A percentile compares a stretch with the other conserved stretches of the same genome.
These are phyloP conservation scores for Herminia tarsipennalis DNA, from an alignment of 2,888 invertebrate species.

Conservation along the genomic window DNA sequence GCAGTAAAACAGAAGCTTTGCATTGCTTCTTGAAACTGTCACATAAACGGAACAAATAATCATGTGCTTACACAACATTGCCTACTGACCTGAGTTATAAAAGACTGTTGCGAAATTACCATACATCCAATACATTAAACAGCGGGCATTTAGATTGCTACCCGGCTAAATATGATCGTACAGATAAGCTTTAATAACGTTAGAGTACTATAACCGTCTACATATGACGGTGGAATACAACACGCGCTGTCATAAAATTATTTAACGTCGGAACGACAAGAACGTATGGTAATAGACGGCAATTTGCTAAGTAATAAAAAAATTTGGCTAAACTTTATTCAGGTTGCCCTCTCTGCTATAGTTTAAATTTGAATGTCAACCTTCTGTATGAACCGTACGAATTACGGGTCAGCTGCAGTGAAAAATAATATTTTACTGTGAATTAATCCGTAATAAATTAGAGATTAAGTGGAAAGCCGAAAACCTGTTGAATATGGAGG, in stretches of 20 bases:
- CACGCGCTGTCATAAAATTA: constrained; percentile 13
- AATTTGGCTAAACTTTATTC: neutral
- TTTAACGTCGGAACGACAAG: constrained; percentile 5
- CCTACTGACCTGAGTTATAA: constrained; percentile 43
- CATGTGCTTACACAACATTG: constrained; percentile 41
- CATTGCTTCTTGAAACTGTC: constrained; percentile 35
- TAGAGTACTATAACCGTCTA: constrained; percentile 7
- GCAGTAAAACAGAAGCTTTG: constrained; percentile 20
- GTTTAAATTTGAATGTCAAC: too few species aligned
- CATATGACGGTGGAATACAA: constrained; percentile 5
- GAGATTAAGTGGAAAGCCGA: constrained; percentile 2
- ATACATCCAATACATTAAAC: constrained; percentile 15
- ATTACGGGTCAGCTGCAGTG: too few species aligned
- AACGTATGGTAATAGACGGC: constrained; percentile 3
- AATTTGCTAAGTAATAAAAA: constrained; percentile 1
- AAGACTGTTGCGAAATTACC: constrained; percentile 32
- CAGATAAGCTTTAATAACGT: constrained; percentile 8
- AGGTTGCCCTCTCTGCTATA: too few species aligned
- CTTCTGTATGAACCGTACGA: too few species aligned
- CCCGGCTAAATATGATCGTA: constrained; percentile 21
- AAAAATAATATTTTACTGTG: too few species aligned
- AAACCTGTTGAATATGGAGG: constrained; percentile 18
- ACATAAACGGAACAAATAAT: constrained; percentile 31
- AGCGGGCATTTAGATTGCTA: constrained; percentile 33
- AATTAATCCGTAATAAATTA: constrained; percentile 6